Evolutionary conservation across 2,888 invertebrate genomes (phyloP).

Genomic region (Calameuta pallipes): DNA sequence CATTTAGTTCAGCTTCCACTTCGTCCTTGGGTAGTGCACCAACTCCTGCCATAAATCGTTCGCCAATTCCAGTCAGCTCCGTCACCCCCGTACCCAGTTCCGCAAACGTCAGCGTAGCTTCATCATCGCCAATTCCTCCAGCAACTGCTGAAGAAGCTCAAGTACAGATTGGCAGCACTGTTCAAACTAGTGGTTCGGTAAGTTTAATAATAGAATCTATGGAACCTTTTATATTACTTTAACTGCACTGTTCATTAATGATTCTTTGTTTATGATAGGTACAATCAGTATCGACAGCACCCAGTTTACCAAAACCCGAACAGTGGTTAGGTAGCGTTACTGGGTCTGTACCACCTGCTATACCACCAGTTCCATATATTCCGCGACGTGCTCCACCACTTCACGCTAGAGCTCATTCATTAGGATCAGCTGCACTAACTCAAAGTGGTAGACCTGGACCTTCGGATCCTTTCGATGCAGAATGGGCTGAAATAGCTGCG

Average conservation of each 20-base stretch:
- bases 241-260: conserved; percentile 28
- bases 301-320: conserved; percentile 79
- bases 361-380: conserved; percentile 32
- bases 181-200: background rate
- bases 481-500: conserved; percentile 80
- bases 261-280: conserved; percentile 46
- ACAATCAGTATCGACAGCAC: conserved; percentile 59
- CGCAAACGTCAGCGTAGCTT: conserved; percentile 46
- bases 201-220: background rate
- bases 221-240: background rate
- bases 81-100: conserved; percentile 45
- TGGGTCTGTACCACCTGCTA: conserved; percentile 67
- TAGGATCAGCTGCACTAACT: conserved; percentile 67
- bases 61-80: conserved; percentile 48
- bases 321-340: conserved; percentile 85
- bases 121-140: conserved; percentile 40
- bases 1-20: conserved; percentile 60
- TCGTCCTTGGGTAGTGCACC: conserved; percentile 54
- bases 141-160: conserved; percentile 8
- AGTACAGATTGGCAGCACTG: background rate
- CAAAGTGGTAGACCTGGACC: conserved; percentile 36
- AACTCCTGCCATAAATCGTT: conserved; percentile 45
- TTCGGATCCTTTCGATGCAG: conserved; percentile 84
- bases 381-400: conserved; percentile 71
- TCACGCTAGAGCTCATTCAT: conserved; percentile 68